Evolutionary conservation across 2,113 vertebrate species (phyloP).

Genomic region (Pangasianodon hypophthalmus): DNA sequence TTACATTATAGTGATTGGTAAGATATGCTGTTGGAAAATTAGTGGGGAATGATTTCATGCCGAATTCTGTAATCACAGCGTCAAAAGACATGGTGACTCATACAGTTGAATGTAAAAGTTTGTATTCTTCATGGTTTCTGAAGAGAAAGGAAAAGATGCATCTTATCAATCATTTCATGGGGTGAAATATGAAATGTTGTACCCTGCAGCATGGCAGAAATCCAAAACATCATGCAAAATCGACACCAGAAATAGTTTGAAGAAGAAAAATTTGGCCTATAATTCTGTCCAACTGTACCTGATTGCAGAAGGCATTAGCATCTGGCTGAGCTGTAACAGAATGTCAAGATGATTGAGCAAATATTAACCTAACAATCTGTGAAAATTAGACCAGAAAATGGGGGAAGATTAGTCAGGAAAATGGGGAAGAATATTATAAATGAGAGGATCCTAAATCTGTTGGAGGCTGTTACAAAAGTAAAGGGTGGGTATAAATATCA

Average conservation of each 20-base stretch:
- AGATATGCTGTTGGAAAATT: background rate
- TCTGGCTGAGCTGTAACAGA: conserved; percentile 8
- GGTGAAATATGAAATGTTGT: background rate
- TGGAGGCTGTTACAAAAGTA: background rate
- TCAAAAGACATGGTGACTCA: background rate
- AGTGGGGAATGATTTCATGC: background rate
- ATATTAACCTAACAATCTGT: background rate
- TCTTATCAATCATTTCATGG: background rate
- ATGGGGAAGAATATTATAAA: background rate
- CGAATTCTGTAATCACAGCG: background rate
- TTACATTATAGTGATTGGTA: background rate
- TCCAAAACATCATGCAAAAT: background rate
- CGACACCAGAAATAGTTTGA: background rate
- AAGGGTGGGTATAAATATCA: background rate
- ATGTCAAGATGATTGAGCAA: background rate
- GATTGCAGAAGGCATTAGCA: background rate
- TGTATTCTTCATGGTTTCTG: background rate
- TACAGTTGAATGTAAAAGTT: background rate
- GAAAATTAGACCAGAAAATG: background rate
- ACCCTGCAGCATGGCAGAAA: background rate
- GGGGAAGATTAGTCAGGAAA: background rate
- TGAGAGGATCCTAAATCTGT: background rate
- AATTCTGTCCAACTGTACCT: background rate
- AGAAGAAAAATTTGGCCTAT: background rate
- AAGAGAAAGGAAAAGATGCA: background rate